Evolutionary conservation across 2,888 invertebrate species (phyloP), one percentile per base, ranked within the genome.

Genomic region (Heliconius hortense): DNA sequence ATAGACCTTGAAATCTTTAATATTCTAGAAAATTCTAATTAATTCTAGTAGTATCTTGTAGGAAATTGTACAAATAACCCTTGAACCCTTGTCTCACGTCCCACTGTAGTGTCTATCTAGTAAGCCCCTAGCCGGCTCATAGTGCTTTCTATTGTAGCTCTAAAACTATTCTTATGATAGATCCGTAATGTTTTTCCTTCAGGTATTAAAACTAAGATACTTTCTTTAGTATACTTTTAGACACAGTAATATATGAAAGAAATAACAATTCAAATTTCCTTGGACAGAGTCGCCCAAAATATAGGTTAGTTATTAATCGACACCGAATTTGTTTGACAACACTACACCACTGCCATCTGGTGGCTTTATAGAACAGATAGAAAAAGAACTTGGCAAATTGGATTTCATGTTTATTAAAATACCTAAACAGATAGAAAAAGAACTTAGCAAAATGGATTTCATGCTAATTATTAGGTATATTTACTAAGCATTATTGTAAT

Each of bases 51-150:
- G 83, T 81, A 76, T 84, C 84, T 88, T 84, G 82, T 90, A 91
- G 89, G 84, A 83, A 89, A 88, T 86, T 92, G 91, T 92, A 91
- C 86, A 91, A 91, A 90, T 87, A 80, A 87, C 82, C 87, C 85
- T 89, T 83, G 86, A 91, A 86, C 93, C 92, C 93, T 93, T 92
- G 78, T 89, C 90, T 92, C 92, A 92, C 93, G 93, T 93, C 93
- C 93, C 89, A 88, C 87, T 81, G 87, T 92, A 93, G 92, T 84
- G 84, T 83, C 82, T 72, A 73, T 78, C 73, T 82, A 81, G 80
- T 76, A 76, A 76, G 71, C 70, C 70, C 70, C 64, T 71, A 72
- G 74, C 72, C 72, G 77, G 72, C 72, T 78, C 72, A 75, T 78
- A 78, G 77, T 28, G 75, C 75, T 75, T 75, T 70, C 69, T 74